Conservation (phyloP, 2,888 invertebrate species). For the Dasysyrphus albostriatus region DNA sequence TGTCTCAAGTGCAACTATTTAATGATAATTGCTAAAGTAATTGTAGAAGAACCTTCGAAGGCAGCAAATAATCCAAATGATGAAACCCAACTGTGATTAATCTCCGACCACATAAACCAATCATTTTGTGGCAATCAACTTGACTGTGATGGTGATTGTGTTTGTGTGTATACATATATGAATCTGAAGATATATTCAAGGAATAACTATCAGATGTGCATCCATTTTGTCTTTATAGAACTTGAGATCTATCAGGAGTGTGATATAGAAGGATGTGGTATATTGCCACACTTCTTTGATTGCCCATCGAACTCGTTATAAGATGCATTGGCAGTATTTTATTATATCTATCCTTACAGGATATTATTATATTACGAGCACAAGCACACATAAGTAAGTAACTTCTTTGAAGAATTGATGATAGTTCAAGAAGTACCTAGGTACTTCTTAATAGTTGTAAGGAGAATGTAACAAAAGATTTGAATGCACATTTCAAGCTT, state of each 20-base stretch:
- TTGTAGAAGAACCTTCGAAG: conserved; percentile 52
- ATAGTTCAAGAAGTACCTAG: not conserved
- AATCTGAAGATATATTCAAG: not conserved
- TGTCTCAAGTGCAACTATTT: conserved; percentile 69
- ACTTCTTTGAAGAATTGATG: not conserved
- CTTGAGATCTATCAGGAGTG: not conserved
- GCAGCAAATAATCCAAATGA: conserved; percentile 60
- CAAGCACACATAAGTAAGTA: not conserved
- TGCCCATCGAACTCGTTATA: not conserved
- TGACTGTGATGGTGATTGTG: conserved; percentile 18
- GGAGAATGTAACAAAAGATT: not conserved
- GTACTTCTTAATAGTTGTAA: not conserved
- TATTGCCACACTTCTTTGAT: conserved; percentile 19
- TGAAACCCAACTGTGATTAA: conserved; percentile 66
- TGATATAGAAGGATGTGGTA: not conserved
- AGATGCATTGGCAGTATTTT: conserved; percentile 8
- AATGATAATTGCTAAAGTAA: conserved; percentile 71
- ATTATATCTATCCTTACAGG: not conserved
- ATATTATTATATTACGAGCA: conserved; percentile 19
- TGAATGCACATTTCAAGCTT: not conserved
- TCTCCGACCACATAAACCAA: conserved; percentile 67
- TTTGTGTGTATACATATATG: not conserved
- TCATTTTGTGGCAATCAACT: conserved; percentile 59
- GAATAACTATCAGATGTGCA: not conserved
- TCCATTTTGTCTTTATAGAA: not conserved